These are phyloP conservation scores for Sarotherodon lohbergeri DNA, from an alignment of 2,113 vertebrate species.

Conservation along the genomic window DNA sequence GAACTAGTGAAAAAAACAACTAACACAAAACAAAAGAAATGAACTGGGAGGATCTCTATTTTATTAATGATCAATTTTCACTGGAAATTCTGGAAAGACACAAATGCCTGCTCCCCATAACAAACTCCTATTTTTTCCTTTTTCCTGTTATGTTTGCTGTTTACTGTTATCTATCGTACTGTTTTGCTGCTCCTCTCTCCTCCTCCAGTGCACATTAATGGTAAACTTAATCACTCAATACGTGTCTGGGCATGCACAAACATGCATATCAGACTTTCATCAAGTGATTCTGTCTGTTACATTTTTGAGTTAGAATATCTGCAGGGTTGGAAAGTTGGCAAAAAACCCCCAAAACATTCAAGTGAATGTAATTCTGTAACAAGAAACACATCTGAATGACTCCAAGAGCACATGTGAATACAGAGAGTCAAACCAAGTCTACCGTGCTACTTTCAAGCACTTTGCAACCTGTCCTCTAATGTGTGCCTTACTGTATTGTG, in stretches of 20 bases:
- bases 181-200: too few relatives aligned
- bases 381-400: background rate
- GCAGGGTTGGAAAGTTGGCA: background rate
- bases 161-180: background rate
- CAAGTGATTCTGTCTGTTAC: background rate
- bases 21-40: background rate
- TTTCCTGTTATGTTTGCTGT: too few relatives aligned
- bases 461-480: too few relatives aligned
- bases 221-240: background rate
- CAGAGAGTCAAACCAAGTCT: background rate
- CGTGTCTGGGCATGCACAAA: background rate
- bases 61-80: background rate
- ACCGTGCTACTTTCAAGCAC: too few relatives aligned
- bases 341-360: accelerated
- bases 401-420: background rate
- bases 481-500: too few relatives aligned
- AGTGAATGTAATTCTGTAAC: background rate
- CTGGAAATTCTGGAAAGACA: background rate
- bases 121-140: background rate
- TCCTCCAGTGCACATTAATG: too few relatives aligned
- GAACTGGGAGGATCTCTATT: background rate
- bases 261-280: background rate
- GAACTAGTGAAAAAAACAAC: background rate
- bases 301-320: background rate
- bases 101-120: background rate